Evolutionary conservation across 1,140 invertebrate genomes (phyloP).

Genomic region (Euglossa dilemma): DNA sequence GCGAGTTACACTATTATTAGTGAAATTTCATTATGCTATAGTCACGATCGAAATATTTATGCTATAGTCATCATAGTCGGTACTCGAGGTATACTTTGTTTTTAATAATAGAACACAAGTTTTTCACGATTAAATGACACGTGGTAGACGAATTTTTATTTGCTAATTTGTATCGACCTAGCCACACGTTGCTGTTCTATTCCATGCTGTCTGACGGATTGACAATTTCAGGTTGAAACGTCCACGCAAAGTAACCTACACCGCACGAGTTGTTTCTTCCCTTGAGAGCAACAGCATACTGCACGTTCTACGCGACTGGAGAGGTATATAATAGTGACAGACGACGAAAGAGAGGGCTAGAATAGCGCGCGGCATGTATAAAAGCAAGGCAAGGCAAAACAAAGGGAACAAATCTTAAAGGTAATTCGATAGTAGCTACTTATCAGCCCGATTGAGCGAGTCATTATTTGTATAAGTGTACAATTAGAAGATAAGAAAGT

Average conservation of each 20-base stretch:
- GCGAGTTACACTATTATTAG: neutral
- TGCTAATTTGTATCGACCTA: neutral
- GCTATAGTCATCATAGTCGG: neutral
- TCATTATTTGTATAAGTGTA: neutral
- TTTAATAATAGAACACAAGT: constrained; percentile 3
- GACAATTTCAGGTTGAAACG: neutral
- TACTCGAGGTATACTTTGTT: neutral
- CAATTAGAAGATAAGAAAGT: neutral
- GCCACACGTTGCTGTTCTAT: neutral
- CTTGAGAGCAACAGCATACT: constrained; percentile 44
- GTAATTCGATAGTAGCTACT: neutral
- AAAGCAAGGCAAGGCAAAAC: neutral
- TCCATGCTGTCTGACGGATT: neutral
- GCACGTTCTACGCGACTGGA: constrained; percentile 29
- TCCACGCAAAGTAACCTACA: neutral
- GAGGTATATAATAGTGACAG: constrained; percentile 11
- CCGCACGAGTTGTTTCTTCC: constrained; percentile 24
- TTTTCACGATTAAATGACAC: neutral
- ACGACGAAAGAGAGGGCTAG: constrained; percentile 31
- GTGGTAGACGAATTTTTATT: neutral
- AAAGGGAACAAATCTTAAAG: too few species aligned
- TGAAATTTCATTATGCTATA: neutral
- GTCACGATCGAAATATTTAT: neutral
- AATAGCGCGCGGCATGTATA: constrained; percentile 11
- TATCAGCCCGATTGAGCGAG: neutral